Evolutionary conservation across 2,113 vertebrate genomes (phyloP).

Genomic region (Chloebia gouldiae): DNA sequence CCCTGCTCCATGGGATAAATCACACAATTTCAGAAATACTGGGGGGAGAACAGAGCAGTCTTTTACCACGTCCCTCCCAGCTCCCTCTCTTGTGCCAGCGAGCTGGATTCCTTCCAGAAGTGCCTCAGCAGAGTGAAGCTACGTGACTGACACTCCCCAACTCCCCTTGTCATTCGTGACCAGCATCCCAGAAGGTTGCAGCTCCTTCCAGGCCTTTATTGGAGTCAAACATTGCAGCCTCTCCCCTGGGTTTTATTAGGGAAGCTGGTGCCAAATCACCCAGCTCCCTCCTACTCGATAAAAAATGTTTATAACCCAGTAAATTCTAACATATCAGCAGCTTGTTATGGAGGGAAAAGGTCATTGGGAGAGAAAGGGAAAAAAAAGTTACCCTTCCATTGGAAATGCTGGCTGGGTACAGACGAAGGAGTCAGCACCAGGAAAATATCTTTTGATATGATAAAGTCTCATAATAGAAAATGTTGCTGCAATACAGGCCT

Average conservation of each 20-base stretch:
- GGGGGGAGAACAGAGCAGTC: neutral
- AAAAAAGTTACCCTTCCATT: conserved; percentile 57
- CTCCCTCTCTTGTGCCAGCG: neutral
- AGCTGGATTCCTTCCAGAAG: conserved; percentile 19
- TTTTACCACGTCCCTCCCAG: neutral
- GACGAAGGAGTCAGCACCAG: conserved; percentile 40
- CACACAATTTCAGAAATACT: neutral
- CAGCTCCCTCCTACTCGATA: conserved; percentile 62
- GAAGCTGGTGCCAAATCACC: conserved; percentile 56
- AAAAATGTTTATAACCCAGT: conserved; percentile 72
- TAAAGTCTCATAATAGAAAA: conserved; percentile 78
- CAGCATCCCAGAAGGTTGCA: conserved; percentile 9
- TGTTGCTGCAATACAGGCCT: conserved; percentile 73
- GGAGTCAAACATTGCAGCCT: conserved; percentile 47
- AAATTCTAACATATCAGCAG: conserved; percentile 74
- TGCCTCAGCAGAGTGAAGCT: neutral
- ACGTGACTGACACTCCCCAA: neutral
- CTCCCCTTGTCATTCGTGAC: neutral
- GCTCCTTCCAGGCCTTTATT: conserved; percentile 49
- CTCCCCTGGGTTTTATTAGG: conserved; percentile 57
- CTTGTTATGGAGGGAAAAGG: conserved; percentile 74
- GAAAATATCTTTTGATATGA: conserved; percentile 74
- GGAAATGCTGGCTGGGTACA: conserved; percentile 70
- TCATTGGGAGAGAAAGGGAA: conserved; percentile 6
- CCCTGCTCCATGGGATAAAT: neutral